These are phyloP conservation scores for Lacerta viridis DNA, from an alignment of 2,797 vertebrate genomes.

Conservation along the genomic window DNA sequence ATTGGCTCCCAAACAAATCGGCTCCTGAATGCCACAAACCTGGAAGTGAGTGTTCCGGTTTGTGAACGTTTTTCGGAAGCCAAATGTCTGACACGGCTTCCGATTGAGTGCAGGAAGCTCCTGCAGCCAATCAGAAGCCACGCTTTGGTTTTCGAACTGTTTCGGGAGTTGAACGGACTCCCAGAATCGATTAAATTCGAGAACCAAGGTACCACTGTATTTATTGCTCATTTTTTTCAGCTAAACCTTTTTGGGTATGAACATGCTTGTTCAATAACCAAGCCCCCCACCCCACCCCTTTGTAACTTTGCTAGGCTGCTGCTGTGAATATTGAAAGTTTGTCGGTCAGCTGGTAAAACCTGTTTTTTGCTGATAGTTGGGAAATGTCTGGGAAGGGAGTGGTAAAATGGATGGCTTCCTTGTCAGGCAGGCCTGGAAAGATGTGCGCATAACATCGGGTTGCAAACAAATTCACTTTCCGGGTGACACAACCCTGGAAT, in stretches of 20 bases:
- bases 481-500: neutral
- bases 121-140: too few relatives aligned
- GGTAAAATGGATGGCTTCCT: neutral
- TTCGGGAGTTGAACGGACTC: too few relatives aligned
- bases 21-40: too few relatives aligned
- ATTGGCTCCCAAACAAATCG: too few relatives aligned
- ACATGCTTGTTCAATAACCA: neutral
- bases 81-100: too few relatives aligned
- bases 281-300: too few relatives aligned
- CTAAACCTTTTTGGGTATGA: neutral
- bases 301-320: neutral
- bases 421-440: neutral
- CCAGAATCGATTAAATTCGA: too few relatives aligned
- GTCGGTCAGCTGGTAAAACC: neutral
- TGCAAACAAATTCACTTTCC: neutral
- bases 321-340: neutral
- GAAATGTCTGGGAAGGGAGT: neutral
- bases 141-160: too few relatives aligned
- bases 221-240: neutral
- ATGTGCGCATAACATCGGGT: neutral
- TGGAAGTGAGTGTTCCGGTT: too few relatives aligned
- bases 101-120: too few relatives aligned
- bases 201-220: too few relatives aligned
- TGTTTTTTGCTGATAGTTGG: neutral
- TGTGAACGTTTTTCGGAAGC: too few relatives aligned